Conservation (phyloP, 2,797 vertebrate species). For the Poliocrania exsul region DNA sequence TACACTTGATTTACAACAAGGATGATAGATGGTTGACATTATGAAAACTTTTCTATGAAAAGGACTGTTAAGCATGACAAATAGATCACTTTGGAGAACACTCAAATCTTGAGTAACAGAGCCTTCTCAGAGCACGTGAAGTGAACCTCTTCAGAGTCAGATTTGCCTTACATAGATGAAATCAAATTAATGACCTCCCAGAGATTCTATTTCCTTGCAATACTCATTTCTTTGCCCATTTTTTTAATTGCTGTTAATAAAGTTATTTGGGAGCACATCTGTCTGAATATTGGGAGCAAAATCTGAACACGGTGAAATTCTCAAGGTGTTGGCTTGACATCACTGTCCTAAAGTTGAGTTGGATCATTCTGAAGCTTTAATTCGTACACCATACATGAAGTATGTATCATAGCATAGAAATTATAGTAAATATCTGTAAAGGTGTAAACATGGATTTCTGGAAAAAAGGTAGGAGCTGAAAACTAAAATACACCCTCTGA, state of each 20-base stretch:
- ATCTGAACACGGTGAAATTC: not conserved
- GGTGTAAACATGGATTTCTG: not conserved
- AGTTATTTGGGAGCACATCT: not conserved
- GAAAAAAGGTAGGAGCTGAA: not conserved
- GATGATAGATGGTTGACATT: not conserved
- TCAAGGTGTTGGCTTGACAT: not conserved
- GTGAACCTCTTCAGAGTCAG: not conserved
- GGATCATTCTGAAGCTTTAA: not conserved
- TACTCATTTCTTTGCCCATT: not conserved
- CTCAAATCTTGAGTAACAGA: not conserved
- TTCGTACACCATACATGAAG: not conserved
- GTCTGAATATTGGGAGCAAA: not conserved
- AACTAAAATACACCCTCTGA: not conserved
- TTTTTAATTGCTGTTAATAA: not conserved
- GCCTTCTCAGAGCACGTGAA: not conserved
- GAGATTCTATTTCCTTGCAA: not conserved
- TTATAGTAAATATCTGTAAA: not conserved
- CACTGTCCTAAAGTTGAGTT: not conserved
- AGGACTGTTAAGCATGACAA: not conserved
- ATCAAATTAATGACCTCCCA: not conserved
- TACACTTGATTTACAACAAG: not conserved
- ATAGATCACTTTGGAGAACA: not conserved
- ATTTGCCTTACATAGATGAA: not conserved
- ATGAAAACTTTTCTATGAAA: not conserved
- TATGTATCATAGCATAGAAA: not conserved